Conservation (phyloP, 2,888 invertebrate species). For the Epinotia ramella region DNA sequence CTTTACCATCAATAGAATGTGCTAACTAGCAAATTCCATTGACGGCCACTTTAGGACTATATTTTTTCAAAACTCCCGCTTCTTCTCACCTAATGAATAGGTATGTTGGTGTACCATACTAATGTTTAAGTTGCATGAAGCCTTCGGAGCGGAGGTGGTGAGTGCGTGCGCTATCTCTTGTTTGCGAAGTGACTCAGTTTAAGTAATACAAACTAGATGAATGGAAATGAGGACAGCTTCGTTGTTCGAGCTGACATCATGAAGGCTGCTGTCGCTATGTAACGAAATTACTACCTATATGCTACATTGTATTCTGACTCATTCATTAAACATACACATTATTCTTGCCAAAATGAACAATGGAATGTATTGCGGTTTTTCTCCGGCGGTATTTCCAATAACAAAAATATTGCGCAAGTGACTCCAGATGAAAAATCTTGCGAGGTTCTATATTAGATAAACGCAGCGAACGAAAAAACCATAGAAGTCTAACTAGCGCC, state of each 20-base stretch:
- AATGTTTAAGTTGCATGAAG: not conserved
- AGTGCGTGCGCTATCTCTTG: constrained; percentile 38
- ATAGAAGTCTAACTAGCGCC: no score
- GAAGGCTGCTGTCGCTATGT: constrained; percentile 20
- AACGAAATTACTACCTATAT: not conserved
- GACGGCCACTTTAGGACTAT: no score
- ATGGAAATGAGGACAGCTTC: constrained; percentile 30
- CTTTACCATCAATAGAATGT: no score
- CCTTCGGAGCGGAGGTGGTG: not conserved
- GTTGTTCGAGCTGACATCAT: constrained; percentile 27
- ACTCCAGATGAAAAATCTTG: no score
- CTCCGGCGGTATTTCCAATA: not conserved
- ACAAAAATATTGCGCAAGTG: not conserved
- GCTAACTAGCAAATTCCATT: no score
- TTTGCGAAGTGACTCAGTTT: constrained; percentile 36
- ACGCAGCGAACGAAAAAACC: no score
- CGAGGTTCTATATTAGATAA: no score
- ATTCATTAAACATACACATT: constrained; percentile 14
- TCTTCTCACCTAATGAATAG: not conserved
- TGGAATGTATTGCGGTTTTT: not conserved
- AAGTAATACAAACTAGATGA: constrained; percentile 27
- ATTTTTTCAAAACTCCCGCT: not conserved
- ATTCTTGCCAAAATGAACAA: constrained; percentile 5
- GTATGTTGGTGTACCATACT: not conserved
- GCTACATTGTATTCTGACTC: constrained; percentile 4